A percentile compares a stretch with the other conserved stretches of the same genome.
Conservation (phyloP, 2,797 vertebrate genomes). For the Pangasius larnaudii region DNA sequence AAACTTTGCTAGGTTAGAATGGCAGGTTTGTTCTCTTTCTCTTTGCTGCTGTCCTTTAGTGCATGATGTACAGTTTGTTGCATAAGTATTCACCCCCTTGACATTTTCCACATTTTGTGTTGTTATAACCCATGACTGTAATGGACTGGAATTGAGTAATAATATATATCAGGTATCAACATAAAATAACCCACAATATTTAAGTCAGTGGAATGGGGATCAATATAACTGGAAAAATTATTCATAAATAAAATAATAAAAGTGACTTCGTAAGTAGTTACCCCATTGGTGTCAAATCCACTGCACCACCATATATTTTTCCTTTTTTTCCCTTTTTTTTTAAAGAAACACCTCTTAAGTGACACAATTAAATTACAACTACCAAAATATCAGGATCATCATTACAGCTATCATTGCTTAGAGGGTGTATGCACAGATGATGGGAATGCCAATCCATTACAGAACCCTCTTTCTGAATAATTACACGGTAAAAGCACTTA, state of each 20-base stretch:
- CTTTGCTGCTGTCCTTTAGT: background rate
- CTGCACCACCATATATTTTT: background rate
- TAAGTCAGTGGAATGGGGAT: background rate
- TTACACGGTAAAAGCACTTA: background rate
- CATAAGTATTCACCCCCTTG: background rate
- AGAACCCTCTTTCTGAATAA: background rate
- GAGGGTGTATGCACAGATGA: background rate
- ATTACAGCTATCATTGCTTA: constrained; percentile 1
- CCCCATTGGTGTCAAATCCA: background rate
- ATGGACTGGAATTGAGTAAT: background rate
- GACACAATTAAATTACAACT: background rate
- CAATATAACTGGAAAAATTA: background rate
- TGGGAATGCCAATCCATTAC: background rate
- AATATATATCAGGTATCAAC: background rate
- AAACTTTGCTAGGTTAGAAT: background rate
- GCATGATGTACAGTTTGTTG: background rate
- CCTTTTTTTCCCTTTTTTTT: background rate
- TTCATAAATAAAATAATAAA: background rate
- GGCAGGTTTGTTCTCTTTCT: background rate
- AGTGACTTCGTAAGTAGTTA: background rate
- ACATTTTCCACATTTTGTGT: background rate
- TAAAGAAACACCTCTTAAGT: too few species aligned
- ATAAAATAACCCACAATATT: background rate
- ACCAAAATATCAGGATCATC: background rate
- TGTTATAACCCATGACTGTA: background rate